These are phyloP conservation scores for Liasis olivaceus DNA, from an alignment of 2,797 vertebrate genomes.

Conservation along the genomic window DNA sequence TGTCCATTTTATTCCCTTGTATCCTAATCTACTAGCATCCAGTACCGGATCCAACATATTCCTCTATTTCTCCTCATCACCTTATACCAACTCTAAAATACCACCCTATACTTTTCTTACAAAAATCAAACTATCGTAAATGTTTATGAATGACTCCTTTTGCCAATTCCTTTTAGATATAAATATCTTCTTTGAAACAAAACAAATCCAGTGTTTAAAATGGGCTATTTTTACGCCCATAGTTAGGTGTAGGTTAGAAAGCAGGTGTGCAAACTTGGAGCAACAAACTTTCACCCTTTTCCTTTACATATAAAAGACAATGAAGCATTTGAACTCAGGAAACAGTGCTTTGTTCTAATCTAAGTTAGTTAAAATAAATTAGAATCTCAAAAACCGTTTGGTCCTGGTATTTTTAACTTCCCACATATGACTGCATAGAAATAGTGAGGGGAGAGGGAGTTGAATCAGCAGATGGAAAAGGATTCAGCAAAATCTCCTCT, in stretches of 20 bases:
- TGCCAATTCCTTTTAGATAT: neutral
- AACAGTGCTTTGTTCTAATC: neutral
- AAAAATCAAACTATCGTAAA: neutral
- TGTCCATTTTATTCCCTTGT: no score
- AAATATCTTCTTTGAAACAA: neutral
- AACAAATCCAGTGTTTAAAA: neutral
- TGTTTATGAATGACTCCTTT: conserved; percentile 28
- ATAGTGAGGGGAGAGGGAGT: neutral
- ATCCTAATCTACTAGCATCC: no score
- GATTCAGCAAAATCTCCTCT: neutral
- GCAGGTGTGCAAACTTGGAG: no score
- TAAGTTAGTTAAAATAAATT: neutral
- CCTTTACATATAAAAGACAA: neutral
- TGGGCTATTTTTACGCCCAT: neutral
- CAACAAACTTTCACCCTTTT: neutral
- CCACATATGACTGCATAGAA: neutral
- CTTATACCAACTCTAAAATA: no score
- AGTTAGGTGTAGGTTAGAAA: no score
- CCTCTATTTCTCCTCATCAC: no score
- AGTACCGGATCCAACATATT: no score
- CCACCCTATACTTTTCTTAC: no score
- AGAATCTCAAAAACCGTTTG: neutral
- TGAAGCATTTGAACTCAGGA: neutral
- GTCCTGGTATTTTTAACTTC: neutral
- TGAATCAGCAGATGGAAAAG: neutral